phyloP scores from a whole-genome alignment of 2,113 vertebrate genomes.

The Rhabdomys dilectus region DNA sequence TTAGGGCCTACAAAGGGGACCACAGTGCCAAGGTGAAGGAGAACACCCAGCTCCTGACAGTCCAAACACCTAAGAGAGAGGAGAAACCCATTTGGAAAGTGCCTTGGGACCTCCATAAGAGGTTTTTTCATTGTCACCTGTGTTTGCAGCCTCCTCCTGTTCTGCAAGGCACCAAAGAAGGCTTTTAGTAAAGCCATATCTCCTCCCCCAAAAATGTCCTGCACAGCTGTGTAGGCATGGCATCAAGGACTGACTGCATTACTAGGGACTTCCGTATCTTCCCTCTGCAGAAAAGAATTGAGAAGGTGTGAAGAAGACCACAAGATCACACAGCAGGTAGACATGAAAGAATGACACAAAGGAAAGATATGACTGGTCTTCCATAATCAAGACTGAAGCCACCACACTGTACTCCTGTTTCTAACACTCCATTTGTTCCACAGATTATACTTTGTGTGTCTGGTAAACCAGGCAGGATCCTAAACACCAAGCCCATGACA shows the following conservation, averaged over 20 bases:
- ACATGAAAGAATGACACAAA: not conserved
- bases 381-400: not conserved
- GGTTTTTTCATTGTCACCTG: not conserved
- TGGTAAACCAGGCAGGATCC: too few species aligned
- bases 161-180: not conserved
- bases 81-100: not conserved
- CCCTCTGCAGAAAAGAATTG: not conserved
- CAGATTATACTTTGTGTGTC: not conserved
- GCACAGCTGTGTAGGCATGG: not conserved
- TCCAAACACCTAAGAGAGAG: not conserved
- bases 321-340: not conserved
- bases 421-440: not conserved
- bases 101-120: not conserved
- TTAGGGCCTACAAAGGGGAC: not conserved
- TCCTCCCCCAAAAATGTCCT: too few species aligned
- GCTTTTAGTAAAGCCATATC: not conserved
- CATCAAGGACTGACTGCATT: not conserved
- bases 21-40: not conserved
- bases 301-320: not conserved
- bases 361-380: not conserved
- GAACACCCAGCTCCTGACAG: not conserved
- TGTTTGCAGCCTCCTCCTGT: not conserved
- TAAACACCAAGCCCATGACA: not conserved
- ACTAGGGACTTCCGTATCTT: not conserved
- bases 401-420: not conserved